Percentiles rank a stretch among this genome's conserved stretches.
Evolutionary conservation across 2,888 invertebrate species (phyloP).

Genomic region (Stratiomys singularior): DNA sequence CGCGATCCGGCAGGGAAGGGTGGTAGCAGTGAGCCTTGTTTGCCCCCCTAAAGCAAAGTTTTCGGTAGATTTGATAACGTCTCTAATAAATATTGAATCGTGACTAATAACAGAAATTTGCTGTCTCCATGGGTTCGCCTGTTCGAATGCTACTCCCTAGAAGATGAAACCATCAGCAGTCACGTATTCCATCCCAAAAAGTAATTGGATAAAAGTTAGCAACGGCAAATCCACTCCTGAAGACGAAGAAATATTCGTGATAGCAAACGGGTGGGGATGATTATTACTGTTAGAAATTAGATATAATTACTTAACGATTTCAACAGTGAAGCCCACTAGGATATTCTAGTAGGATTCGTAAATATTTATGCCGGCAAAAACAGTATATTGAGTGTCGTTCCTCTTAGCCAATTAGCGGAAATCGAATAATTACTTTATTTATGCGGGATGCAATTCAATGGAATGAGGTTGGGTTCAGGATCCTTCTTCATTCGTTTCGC

Average conservation of each 20-base stretch:
- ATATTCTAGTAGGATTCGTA: no score
- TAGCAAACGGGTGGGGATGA: no score
- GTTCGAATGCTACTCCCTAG: not conserved
- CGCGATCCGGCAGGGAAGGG: not conserved
- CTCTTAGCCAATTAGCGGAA: no score
- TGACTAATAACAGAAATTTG: conserved; percentile 3
- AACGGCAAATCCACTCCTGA: not conserved
- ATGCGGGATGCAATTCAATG: not conserved
- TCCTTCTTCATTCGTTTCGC: no score
- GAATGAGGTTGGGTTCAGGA: not conserved
- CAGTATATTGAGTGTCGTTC: no score
- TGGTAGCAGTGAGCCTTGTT: not conserved
- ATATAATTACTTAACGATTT: no score
- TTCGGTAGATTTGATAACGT: not conserved
- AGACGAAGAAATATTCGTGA: no score
- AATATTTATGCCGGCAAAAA: no score
- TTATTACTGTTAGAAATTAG: no score
- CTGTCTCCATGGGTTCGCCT: not conserved
- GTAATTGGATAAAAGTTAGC: not conserved
- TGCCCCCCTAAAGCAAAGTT: not conserved
- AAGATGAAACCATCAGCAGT: not conserved
- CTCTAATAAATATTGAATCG: conserved; percentile 29
- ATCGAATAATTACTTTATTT: no score
- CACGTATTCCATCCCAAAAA: not conserved
- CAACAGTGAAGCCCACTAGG: no score